Conservation (phyloP, 1,140 invertebrate species). For the Drosophila micromelanica region DNA sequence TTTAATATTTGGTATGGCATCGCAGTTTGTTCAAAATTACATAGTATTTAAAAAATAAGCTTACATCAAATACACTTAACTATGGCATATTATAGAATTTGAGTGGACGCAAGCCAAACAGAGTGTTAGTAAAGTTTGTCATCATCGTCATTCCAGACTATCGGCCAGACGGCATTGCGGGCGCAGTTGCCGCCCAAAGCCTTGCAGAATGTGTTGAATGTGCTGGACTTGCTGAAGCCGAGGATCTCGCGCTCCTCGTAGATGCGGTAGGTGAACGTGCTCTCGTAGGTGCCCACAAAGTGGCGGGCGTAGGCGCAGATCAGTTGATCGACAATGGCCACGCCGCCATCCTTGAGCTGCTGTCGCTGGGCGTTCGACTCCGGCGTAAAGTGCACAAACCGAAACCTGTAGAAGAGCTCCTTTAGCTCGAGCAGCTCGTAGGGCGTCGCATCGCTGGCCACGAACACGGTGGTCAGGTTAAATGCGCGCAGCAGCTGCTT, state of each 20-base stretch:
- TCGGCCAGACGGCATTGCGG: constrained; percentile 85
- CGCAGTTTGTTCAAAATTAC: constrained; percentile 45
- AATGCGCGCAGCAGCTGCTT: constrained; percentile 86
- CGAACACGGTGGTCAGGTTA: constrained; percentile 88
- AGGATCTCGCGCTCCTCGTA: constrained; percentile 98
- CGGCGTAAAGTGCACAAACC: constrained; percentile 69
- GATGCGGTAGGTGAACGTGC: constrained; percentile 98
- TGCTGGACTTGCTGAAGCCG: constrained; percentile 91
- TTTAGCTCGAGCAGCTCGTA: constrained; percentile 78
- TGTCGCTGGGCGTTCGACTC: constrained; percentile 74
- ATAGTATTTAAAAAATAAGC: constrained; percentile 19
- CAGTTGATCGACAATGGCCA: constrained; percentile 98
- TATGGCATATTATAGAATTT: constrained; percentile 10
- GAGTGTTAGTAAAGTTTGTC: constrained; percentile 33
- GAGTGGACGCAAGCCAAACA: constrained; percentile 2
- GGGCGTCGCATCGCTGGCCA: constrained; percentile 91
- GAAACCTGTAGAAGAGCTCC: constrained; percentile 66
- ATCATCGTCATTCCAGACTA: constrained; percentile 84
- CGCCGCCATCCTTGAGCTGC: constrained; percentile 92
- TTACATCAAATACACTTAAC: constrained; percentile 20
- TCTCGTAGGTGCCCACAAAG: constrained; percentile 96
- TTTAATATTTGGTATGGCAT: constrained; percentile 46
- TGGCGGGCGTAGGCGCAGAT: constrained; percentile 94
- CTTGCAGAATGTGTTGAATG: constrained; percentile 95
- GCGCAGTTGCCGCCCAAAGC: constrained; percentile 84